These are phyloP conservation scores for Prolemur simus DNA, from an alignment of 2,113 vertebrate genomes.

Conservation along the genomic window DNA sequence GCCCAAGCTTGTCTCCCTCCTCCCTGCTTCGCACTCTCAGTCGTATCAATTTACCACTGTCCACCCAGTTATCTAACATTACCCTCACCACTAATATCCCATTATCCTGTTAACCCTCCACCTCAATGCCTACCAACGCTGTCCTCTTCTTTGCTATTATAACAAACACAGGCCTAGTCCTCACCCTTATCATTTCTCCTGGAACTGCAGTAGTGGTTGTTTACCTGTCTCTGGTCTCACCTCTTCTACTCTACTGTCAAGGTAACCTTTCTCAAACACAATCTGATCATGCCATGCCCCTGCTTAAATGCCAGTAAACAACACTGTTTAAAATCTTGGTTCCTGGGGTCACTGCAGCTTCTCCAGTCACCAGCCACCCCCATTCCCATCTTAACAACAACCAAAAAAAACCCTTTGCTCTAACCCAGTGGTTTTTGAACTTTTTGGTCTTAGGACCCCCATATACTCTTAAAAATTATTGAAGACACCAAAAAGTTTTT, in stretches of 20 bases:
- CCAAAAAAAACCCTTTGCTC: not conserved
- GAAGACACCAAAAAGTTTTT: not conserved
- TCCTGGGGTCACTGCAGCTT: not conserved
- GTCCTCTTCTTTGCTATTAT: not conserved
- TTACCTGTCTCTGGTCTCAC: not conserved
- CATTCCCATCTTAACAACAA: not conserved
- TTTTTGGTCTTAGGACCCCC: not conserved
- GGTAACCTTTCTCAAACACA: not conserved
- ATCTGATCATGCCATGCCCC: not conserved
- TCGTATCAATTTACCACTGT: not conserved
- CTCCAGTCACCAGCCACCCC: not conserved
- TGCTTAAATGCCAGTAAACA: not conserved
- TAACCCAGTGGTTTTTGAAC: not conserved
- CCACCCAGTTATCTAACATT: not conserved
- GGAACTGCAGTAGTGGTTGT: not conserved
- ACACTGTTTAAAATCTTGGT: not conserved
- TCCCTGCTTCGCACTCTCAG: not conserved
- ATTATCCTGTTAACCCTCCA: not conserved
- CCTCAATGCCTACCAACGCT: not conserved
- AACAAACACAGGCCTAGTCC: not conserved
- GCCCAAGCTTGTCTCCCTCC: not conserved
- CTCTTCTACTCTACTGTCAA: not conserved
- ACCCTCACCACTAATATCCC: not conserved
- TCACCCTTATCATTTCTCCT: not conserved
- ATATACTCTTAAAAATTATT: not conserved